Conservation (phyloP, 2,797 vertebrate species). For the Selene dorsalis region DNA sequence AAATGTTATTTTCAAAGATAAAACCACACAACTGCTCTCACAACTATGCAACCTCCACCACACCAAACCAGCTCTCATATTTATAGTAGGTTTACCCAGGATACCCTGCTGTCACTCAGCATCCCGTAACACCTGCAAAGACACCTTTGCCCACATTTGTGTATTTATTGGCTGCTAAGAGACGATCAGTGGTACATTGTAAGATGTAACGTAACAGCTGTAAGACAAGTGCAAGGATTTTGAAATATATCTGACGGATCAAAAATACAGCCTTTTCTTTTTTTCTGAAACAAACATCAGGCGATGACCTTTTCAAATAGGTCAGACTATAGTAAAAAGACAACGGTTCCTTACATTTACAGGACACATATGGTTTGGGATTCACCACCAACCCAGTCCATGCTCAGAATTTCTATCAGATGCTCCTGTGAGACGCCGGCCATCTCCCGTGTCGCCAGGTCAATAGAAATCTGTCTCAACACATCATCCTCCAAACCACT, state of each 20-base stretch:
- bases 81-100: not conserved
- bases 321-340: conserved; percentile 59
- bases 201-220: not conserved
- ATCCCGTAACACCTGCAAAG: conserved; percentile 9
- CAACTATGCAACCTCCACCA: not conserved
- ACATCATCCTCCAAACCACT: conserved; percentile 51
- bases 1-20: too few relatives aligned
- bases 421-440: conserved; percentile 30
- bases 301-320: conserved; percentile 46
- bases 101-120: not conserved
- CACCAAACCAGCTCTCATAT: conserved; percentile 17
- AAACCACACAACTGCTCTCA: too few relatives aligned
- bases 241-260: conserved; percentile 52
- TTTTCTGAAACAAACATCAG: conserved; percentile 25
- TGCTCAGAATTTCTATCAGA: conserved; percentile 81
- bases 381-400: conserved; percentile 62
- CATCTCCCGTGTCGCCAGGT: conserved; percentile 23
- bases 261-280: conserved; percentile 39
- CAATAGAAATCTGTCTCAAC: conserved; percentile 57
- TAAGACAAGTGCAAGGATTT: conserved; percentile 20
- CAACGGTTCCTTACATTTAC: conserved; percentile 65
- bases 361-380: conserved; percentile 65
- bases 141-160: conserved; percentile 46
- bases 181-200: conserved; percentile 49
- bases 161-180: conserved; percentile 44